Evolutionary conservation across 2,113 vertebrate genomes (phyloP).

Genomic region (Bambusicola thoracicus): DNA sequence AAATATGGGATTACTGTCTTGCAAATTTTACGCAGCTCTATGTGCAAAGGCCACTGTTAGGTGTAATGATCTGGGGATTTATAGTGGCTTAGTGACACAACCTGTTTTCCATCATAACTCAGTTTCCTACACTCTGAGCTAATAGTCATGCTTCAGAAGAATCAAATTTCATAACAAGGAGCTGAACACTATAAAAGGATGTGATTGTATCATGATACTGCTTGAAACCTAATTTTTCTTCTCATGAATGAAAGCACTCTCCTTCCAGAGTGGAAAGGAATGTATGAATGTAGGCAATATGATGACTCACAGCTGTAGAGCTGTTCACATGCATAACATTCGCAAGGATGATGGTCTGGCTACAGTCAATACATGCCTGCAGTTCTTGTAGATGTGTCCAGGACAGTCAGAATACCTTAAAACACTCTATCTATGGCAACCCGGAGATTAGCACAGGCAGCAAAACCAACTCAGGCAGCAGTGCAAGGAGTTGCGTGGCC

Average conservation of each 20-base stretch:
- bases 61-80: not conserved
- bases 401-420: not conserved
- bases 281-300: slow-evolving; percentile 52
- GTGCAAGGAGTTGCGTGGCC: not conserved
- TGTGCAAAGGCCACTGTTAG: not conserved
- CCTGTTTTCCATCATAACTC: slow-evolving; percentile 3
- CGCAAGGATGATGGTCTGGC: not conserved
- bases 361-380: not conserved
- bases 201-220: slow-evolving; percentile 18
- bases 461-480: not conserved
- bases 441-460: accelerated
- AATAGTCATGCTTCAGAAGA: not conserved
- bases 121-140: not conserved
- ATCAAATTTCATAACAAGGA: slow-evolving; percentile 14
- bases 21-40: not conserved
- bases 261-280: slow-evolving; percentile 11
- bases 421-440: not conserved
- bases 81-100: not conserved
- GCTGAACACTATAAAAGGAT: not conserved
- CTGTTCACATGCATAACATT: not conserved
- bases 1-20: not conserved
- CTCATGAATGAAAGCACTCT: slow-evolving; percentile 18
- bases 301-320: slow-evolving; percentile 62
- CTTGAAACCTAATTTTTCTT: slow-evolving; percentile 35
- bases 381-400: not conserved